Base-by-base conservation (phyloP, 2,888 invertebrate genomes). In the Ennomos erosarius region DNA sequence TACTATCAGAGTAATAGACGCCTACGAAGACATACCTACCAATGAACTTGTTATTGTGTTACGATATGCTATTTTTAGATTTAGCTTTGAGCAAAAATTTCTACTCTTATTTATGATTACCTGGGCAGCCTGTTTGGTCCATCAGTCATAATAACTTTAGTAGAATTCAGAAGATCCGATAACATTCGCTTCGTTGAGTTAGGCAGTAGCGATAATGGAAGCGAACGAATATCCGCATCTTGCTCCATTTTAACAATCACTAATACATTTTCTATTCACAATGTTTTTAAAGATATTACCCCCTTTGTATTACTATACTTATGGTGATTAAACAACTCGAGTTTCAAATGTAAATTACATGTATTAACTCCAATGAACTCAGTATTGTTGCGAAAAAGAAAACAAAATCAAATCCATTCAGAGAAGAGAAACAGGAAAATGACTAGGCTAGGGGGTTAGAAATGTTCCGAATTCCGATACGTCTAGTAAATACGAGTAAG, bases 131-230 rank as follows among this genome's bases (percentile, higher is more conserved):
- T 79, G 49, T 76, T 77, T 9, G 82, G 82, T 43, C 84, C 93
- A 59, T 95, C 94, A 9, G 93, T 94, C 2, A 93, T 93, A 46
- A 96, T 83, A 39, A 95, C 87, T 90, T 96, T 96, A 49, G 85
- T 89, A 6, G 95, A 93, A 82, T 96, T 95, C 54, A 96, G 85
- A 68, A 95, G 83, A 52, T 88, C 87, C 1, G 95, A 95, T 64
- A 96, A 81, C 51, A 94, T 73, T 51, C 80, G 84, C 62, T 85
- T 87, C 46, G 94, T 90, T 74, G 85, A 81, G 49, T 72, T 73
- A 61, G 92, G 87, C 26, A 94, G 81, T 38, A 86, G 73, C 50
- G 81, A 75, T 65, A 94, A 70, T 46, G 93, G 89, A 52, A 89
- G 72, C 11, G 81, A 75, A 40, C 78, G 71, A 55, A 90, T 77